Evolutionary conservation across 2,888 invertebrate genomes (phyloP).

Genomic region (Marasmarcha lunaedactyla): DNA sequence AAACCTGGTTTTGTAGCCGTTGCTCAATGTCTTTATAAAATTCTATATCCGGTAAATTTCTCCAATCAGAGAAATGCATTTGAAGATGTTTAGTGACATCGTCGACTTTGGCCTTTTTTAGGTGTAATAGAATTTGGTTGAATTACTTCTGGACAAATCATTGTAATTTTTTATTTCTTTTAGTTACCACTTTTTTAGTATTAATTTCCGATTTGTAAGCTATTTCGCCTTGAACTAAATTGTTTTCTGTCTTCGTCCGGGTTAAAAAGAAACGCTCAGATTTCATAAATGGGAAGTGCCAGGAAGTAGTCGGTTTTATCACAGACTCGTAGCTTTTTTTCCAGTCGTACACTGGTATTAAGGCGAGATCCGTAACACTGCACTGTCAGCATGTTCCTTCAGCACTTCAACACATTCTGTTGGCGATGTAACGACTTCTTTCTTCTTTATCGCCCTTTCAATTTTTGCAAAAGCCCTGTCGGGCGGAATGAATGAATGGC

Average conservation of each 20-base stretch:
- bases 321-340: slow-evolving; percentile 5
- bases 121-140: neutral
- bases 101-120: slow-evolving; percentile 2
- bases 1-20: too few species aligned
- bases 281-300: slow-evolving; percentile 9
- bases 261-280: slow-evolving; percentile 3
- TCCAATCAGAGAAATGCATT: too few species aligned
- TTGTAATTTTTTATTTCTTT: neutral
- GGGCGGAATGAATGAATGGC: too few species aligned
- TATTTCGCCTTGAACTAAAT: slow-evolving; percentile 1
- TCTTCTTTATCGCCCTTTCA: neutral
- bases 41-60: too few species aligned
- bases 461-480: too few species aligned
- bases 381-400: slow-evolving; percentile 6
- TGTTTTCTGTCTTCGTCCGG: slow-evolving; percentile 1
- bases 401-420: slow-evolving; percentile 7
- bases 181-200: neutral
- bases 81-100: neutral
- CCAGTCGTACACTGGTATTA: slow-evolving; percentile 9
- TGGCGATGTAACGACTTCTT: slow-evolving; percentile 10
- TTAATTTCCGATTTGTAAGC: neutral
- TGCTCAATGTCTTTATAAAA: too few species aligned
- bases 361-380: slow-evolving; percentile 4
- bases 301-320: slow-evolving; percentile 8
- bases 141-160: neutral